Evolutionary conservation across 1,140 invertebrate species (phyloP).

Genomic region (Drosophila truncata): DNA sequence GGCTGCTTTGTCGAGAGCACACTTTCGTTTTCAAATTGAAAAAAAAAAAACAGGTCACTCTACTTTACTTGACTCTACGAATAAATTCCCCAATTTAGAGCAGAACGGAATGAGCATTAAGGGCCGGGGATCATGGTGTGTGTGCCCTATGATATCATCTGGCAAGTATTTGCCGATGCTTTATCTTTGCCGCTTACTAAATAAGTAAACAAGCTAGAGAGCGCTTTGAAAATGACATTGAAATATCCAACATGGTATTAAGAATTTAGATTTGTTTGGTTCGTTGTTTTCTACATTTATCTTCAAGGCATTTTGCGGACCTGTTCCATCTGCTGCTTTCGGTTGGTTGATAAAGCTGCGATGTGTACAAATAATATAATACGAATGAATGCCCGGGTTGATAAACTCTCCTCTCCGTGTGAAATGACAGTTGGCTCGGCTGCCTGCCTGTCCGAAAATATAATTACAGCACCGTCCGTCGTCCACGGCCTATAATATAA

Average conservation of each 20-base stretch:
- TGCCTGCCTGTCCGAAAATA: constrained; percentile 35
- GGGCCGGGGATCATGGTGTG: constrained; percentile 9
- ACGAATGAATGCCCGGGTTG: constrained; percentile 50
- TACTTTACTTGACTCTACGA: constrained; percentile 1
- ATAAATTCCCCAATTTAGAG: constrained; percentile 52
- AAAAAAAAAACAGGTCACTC: constrained; percentile 63
- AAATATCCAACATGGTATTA: constrained; percentile 51
- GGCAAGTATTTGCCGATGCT: constrained; percentile 65
- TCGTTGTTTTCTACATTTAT: constrained; percentile 56
- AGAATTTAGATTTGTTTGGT: constrained; percentile 45
- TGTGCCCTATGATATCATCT: constrained; percentile 78
- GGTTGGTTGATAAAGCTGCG: constrained; percentile 64
- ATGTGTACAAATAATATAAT: constrained; percentile 53
- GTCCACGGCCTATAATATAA: constrained; percentile 36
- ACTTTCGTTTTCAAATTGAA: constrained; percentile 73
- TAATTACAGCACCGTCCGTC: constrained; percentile 25
- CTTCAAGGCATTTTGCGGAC: constrained; percentile 57
- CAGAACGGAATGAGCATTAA: constrained; percentile 1
- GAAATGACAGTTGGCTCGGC: constrained; percentile 70
- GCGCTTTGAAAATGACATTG: constrained; percentile 50
- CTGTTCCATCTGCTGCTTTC: constrained; percentile 33
- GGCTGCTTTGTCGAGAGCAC: constrained; percentile 33
- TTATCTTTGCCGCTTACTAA: constrained; percentile 34
- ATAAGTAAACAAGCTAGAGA: constrained; percentile 30
- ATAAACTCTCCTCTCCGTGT: constrained; percentile 70